These are phyloP conservation scores for Salvator merianae DNA, from an alignment of 2,113 vertebrate species.

Conservation along the genomic window DNA sequence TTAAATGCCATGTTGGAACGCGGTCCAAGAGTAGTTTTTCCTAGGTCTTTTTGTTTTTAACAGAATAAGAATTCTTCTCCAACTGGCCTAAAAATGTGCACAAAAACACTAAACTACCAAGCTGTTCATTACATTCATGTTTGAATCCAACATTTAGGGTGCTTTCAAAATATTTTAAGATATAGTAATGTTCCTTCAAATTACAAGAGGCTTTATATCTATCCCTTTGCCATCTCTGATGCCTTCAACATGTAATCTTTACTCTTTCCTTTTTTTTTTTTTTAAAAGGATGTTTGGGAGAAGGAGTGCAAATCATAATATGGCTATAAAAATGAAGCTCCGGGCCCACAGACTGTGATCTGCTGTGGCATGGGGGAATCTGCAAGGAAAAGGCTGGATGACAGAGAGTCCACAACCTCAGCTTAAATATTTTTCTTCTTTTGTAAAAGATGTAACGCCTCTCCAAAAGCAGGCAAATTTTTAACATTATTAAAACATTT, in stretches of 20 bases:
- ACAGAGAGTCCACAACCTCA: neutral
- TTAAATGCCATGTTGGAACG: too few species aligned
- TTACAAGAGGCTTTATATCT: neutral
- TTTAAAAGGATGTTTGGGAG: neutral
- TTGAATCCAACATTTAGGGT: constrained; percentile 14
- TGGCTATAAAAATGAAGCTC: neutral
- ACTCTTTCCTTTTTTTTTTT: neutral
- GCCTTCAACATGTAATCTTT: neutral
- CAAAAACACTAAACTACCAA: constrained; percentile 22
- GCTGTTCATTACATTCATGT: neutral
- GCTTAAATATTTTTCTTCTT: neutral
- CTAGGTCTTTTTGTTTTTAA: constrained; percentile 5
- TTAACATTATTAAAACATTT: neutral
- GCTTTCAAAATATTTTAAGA: constrained; percentile 37
- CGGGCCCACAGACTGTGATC: neutral
- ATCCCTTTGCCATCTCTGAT: neutral
- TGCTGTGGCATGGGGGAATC: too few species aligned
- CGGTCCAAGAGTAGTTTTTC: constrained; percentile 50
- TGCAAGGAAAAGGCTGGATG: neutral
- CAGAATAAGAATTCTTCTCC: neutral
- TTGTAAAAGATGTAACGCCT: neutral
- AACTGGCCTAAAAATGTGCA: neutral
- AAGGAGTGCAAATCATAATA: neutral
- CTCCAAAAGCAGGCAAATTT: neutral
- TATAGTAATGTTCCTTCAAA: neutral